Conservation (phyloP, 2,797 vertebrate genomes). For the Champsocephalus gunnari region DNA sequence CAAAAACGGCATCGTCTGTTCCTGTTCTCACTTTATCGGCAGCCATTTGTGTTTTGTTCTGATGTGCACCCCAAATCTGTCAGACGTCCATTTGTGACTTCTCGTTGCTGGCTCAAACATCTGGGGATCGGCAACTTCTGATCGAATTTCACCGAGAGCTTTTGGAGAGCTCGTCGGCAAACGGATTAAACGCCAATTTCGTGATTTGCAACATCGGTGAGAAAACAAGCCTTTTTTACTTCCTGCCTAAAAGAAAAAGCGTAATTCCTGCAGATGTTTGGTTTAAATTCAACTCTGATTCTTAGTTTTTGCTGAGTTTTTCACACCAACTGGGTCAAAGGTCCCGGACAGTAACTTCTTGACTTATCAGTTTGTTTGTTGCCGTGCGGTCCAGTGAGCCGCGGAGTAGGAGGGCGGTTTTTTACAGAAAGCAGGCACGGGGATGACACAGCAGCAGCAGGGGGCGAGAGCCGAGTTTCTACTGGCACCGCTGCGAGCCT, state of each 20-base stretch:
- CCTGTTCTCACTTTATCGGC: slow-evolving; percentile 15
- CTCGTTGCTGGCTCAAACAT: too few relatives aligned
- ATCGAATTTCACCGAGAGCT: too few relatives aligned
- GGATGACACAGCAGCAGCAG: slow-evolving; percentile 77
- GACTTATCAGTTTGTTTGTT: slow-evolving; percentile 75
- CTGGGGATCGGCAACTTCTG: too few relatives aligned
- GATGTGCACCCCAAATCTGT: background rate
- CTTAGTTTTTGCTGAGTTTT: too few relatives aligned
- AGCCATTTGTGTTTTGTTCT: slow-evolving; percentile 12
- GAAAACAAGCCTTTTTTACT: slow-evolving; percentile 32
- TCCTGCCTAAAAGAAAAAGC: background rate
- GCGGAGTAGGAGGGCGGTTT: slow-evolving; percentile 35
- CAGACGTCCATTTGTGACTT: background rate
- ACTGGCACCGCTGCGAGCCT: slow-evolving; percentile 69
- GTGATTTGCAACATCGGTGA: slow-evolving; percentile 40
- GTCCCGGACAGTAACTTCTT: slow-evolving; percentile 2
- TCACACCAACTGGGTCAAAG: too few relatives aligned
- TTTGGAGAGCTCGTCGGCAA: too few relatives aligned
- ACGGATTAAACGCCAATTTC: slow-evolving; percentile 12
- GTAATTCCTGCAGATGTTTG: slow-evolving; percentile 32
- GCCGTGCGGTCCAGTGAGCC: slow-evolving; percentile 58
- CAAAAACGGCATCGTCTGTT: slow-evolving; percentile 8
- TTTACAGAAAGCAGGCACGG: slow-evolving; percentile 60
- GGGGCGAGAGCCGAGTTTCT: slow-evolving; percentile 70
- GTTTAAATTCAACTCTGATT: slow-evolving; percentile 14